Percentiles rank a stretch among this genome's conserved stretches.
Conservation (phyloP, 2,888 invertebrate genomes). For the Nasonia oneida region DNA sequence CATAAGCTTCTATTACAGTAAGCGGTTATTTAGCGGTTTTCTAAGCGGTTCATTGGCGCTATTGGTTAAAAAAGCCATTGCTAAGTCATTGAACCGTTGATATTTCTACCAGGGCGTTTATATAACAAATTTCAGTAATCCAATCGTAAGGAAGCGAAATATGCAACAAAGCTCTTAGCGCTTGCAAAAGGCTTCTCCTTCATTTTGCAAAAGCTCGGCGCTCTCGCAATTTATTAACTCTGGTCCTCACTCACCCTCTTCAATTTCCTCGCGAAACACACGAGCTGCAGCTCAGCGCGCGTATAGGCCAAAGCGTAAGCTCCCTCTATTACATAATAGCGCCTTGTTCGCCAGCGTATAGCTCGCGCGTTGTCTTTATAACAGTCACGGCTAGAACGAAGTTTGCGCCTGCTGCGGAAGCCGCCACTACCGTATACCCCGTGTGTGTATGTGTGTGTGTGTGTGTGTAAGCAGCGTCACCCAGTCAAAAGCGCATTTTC, state of each 20-base stretch:
- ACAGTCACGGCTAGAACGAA: constrained; percentile 3
- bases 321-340: constrained; percentile 21
- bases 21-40: too few relatives aligned
- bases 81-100: too few relatives aligned
- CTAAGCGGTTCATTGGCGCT: too few relatives aligned
- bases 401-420: constrained; percentile 8
- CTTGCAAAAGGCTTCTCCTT: constrained; percentile 1
- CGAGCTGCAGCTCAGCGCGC: background rate
- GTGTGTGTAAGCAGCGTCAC: background rate
- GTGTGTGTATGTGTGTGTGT: background rate
- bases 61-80: too few relatives aligned
- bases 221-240: constrained; percentile 51
- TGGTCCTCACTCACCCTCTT: background rate
- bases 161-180: constrained; percentile 5
- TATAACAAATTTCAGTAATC: background rate
- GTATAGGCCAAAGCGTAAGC: background rate
- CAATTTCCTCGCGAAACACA: background rate
- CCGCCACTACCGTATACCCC: constrained; percentile 2
- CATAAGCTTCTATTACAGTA: too few relatives aligned
- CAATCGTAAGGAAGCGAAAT: background rate
- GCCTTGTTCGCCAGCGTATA: constrained; percentile 6
- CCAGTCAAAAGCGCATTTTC: constrained; percentile 59
- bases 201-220: constrained; percentile 41
- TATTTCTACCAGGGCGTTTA: too few relatives aligned
- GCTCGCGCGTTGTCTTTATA: constrained; percentile 24